Evolutionary conservation across 2,797 vertebrate genomes (phyloP).

Genomic region (Rhinatrema bivittatum): DNA sequence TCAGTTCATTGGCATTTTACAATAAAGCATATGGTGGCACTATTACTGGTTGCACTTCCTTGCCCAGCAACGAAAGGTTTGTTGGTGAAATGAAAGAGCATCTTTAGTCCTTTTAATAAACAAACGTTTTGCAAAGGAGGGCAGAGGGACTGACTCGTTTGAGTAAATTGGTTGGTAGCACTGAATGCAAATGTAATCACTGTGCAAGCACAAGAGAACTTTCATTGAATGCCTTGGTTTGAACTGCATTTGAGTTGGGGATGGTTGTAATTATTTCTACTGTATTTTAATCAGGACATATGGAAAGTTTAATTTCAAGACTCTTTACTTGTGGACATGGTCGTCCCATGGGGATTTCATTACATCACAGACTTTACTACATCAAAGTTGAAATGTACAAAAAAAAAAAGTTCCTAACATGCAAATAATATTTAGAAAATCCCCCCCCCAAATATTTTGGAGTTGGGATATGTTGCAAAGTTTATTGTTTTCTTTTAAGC

Average conservation of each 20-base stretch:
- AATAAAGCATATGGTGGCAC: no score
- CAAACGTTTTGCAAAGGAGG: no score
- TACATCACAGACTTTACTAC: not conserved
- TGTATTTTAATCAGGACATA: slow-evolving; percentile 25
- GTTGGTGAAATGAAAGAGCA: no score
- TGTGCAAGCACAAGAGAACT: slow-evolving; percentile 11
- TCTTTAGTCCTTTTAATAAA: no score
- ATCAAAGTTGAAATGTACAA: slow-evolving; percentile 12
- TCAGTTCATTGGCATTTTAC: no score
- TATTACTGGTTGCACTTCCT: no score
- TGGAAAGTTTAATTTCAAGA: slow-evolving; percentile 33
- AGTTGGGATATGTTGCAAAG: slow-evolving; percentile 1
- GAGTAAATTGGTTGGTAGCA: no score
- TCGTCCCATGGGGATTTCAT: slow-evolving; percentile 6
- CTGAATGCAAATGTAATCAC: no score
- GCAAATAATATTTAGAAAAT: slow-evolving; percentile 4
- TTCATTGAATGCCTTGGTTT: slow-evolving; percentile 25
- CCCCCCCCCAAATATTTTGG: no score
- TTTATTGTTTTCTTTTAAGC: not conserved
- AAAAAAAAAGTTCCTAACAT: slow-evolving; percentile 2
- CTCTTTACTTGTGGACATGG: slow-evolving; percentile 29
- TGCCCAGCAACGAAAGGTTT: no score
- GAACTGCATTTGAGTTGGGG: slow-evolving; percentile 6
- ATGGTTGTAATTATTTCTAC: slow-evolving; percentile 36
- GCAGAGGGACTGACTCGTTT: no score